These are phyloP conservation scores for Pharmacophagus antenor DNA, from an alignment of 2,888 invertebrate species.

Conservation along the genomic window DNA sequence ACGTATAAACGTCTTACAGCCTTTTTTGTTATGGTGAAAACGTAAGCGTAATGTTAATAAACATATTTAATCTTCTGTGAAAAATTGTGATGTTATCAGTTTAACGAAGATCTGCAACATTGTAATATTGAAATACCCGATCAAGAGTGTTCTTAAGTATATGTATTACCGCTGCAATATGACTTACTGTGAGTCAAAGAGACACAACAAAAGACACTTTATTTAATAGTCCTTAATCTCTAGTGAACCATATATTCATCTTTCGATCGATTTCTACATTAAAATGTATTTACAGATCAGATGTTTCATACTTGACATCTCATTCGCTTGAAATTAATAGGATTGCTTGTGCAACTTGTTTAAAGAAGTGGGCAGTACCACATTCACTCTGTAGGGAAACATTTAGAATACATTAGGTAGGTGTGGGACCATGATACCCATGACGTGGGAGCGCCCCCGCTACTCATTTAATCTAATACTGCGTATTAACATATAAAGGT, in stretches of 20 bases:
- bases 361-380: slow-evolving; percentile 53
- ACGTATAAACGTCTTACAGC: neutral
- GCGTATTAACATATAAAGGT: slow-evolving; percentile 25
- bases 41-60: too few relatives aligned
- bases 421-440: slow-evolving; percentile 44
- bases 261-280: neutral
- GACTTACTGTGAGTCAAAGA: neutral
- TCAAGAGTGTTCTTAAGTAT: too few relatives aligned
- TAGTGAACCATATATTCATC: neutral
- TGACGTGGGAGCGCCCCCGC: slow-evolving; percentile 62
- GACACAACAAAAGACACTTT: neutral
- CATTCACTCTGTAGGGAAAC: slow-evolving; percentile 59
- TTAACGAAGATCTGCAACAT: too few relatives aligned
- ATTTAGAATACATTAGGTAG: slow-evolving; percentile 38
- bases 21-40: neutral
- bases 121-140: too few relatives aligned
- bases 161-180: neutral
- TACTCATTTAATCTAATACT: slow-evolving; percentile 33
- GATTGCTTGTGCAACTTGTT: slow-evolving; percentile 52
- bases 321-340: slow-evolving; percentile 53
- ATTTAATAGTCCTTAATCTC: neutral
- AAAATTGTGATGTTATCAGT: neutral
- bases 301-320: slow-evolving; percentile 12
- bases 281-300: slow-evolving; percentile 1
- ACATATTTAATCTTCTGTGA: neutral